Evolutionary conservation across 2,797 vertebrate genomes (phyloP).

Genomic region (Scolopax rusticola): DNA sequence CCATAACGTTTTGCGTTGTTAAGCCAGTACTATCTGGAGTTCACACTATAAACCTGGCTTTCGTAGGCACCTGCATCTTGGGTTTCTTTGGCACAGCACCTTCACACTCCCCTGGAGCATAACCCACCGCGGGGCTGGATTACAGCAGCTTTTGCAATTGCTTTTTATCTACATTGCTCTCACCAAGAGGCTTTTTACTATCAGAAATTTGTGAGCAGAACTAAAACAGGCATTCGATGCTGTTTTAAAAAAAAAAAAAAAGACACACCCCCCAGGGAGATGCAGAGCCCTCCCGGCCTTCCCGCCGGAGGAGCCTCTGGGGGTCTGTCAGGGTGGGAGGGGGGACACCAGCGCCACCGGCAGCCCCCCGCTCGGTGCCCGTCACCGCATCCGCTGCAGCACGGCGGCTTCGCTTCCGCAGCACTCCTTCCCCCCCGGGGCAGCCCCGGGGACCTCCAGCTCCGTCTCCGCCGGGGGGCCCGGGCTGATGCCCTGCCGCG

Average conservation of each 20-base stretch:
- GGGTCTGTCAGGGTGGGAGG: too few relatives aligned
- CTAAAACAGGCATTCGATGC: background rate
- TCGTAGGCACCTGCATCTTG: accelerated
- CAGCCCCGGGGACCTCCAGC: too few relatives aligned
- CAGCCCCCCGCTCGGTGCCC: background rate
- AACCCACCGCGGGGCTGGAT: background rate
- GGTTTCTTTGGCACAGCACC: background rate
- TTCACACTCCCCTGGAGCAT: background rate
- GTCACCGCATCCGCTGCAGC: background rate
- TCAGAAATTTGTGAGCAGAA: background rate
- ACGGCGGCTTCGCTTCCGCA: background rate
- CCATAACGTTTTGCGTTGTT: accelerated
- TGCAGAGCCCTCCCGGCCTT: too few relatives aligned
- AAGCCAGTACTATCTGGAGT: background rate
- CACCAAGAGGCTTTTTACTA: background rate
- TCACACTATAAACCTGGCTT: background rate
- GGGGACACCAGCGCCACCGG: background rate
- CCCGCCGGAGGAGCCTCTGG: accelerated
- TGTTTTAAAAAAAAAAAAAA: background rate
- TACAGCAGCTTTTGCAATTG: background rate
- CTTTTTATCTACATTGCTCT: background rate
- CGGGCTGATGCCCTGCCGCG: too few relatives aligned
- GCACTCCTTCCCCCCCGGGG: too few relatives aligned
- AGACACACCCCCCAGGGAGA: accelerated
- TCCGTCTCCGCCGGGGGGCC: too few relatives aligned